Evolutionary conservation across 2,888 invertebrate genomes (phyloP).

Genomic region (Dorcus hopei): DNA sequence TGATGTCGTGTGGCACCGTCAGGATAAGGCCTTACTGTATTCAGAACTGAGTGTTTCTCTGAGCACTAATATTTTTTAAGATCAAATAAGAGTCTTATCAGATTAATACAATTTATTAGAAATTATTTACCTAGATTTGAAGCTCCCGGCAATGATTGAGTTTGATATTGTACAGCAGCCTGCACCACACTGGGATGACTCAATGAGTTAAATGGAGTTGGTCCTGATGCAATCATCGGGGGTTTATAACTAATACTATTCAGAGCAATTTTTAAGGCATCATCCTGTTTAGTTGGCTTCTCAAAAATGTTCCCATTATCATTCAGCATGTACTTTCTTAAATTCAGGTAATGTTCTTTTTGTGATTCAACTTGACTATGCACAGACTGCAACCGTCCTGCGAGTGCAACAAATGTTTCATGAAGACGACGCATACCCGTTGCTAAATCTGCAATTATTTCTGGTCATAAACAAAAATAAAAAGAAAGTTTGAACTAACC

Average conservation of each 20-base stretch:
- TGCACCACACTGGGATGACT: slow-evolving; percentile 31
- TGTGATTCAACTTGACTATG: slow-evolving; percentile 76
- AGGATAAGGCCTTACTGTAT: too few species aligned
- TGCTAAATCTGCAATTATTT: slow-evolving; percentile 62
- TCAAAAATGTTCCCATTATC: slow-evolving; percentile 83
- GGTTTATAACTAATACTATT: slow-evolving; percentile 41
- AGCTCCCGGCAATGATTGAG: background rate
- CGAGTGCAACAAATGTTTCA: slow-evolving; percentile 81
- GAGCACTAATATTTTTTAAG: too few species aligned
- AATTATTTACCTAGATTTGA: too few species aligned
- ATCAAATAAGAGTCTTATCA: too few species aligned
- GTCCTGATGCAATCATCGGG: slow-evolving; percentile 56
- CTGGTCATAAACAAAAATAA: background rate
- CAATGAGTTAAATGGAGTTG: slow-evolving; percentile 57
- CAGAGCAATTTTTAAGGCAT: slow-evolving; percentile 38
- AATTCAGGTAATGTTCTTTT: slow-evolving; percentile 80
- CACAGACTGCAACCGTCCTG: slow-evolving; percentile 80
- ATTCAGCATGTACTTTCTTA: slow-evolving; percentile 72
- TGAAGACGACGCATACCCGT: slow-evolving; percentile 78
- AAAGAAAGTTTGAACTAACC: slow-evolving; percentile 43
- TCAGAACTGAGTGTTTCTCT: too few species aligned
- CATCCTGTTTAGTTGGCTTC: slow-evolving; percentile 33
- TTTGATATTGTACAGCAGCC: slow-evolving; percentile 13
- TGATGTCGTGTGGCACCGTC: too few species aligned
- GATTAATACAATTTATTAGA: too few species aligned